phyloP scores from a whole-genome alignment of 2,888 invertebrate species.

The Drosophila emarginata region DNA sequence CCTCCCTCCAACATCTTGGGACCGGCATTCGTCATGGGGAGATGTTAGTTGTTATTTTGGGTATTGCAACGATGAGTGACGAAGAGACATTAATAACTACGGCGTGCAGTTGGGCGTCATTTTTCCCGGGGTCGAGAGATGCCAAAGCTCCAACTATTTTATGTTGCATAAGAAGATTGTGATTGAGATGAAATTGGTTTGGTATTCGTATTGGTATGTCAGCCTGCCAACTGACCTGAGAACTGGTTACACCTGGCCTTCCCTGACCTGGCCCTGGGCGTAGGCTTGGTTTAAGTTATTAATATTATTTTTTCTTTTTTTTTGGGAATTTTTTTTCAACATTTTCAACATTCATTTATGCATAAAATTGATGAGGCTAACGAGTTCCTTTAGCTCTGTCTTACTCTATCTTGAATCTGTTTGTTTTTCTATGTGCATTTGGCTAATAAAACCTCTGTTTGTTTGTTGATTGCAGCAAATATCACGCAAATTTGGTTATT shows the following conservation, averaged over 20 bases:
- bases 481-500: background rate
- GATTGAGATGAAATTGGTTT: conserved; percentile 4
- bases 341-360: background rate
- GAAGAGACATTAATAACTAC: conserved; percentile 1
- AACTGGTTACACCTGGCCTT: conserved; percentile 3
- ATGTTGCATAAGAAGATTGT: background rate
- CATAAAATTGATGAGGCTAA: background rate
- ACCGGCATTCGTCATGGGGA: background rate
- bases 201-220: background rate
- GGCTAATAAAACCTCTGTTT: background rate
- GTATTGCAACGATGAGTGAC: background rate
- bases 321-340: background rate
- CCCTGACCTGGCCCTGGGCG: conserved; percentile 3
- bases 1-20: background rate
- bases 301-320: background rate
- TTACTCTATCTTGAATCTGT: background rate
- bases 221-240: conserved; percentile 1
- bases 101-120: background rate
- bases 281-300: background rate
- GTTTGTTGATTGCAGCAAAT: conserved; percentile 1
- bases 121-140: background rate
- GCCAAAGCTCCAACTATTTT: background rate
- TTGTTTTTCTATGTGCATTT: background rate
- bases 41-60: background rate
- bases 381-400: background rate